Base-by-base conservation (phyloP, 2,888 invertebrate species). In the Strigamia transsilvanica region DNA sequence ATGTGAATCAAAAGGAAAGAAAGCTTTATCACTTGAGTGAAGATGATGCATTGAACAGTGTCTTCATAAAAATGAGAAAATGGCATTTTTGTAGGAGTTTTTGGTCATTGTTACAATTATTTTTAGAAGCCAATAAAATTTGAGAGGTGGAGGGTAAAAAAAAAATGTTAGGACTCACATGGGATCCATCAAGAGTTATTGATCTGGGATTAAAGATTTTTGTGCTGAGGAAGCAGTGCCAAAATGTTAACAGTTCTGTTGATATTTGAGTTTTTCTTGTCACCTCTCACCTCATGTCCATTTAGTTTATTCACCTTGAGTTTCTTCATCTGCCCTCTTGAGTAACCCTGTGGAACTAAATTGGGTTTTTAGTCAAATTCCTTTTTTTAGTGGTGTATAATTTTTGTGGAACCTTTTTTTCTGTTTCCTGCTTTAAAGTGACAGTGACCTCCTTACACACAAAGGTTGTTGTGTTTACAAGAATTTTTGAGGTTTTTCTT, bases 201-300 rank as follows among this genome's bases (percentile, higher is more conserved):
- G 61, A 66, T 66, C 61, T 66, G 61, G 61, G 61, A 66, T 66
- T 66, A 66, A 66, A 66, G 61, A 66, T 66, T 66, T 66, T 66
- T 66, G 61, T 66, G 61, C 61, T 66, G 61, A 66, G 61, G 61
- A 66, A 66, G 61, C 61, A 66, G 61, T 66, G 61, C 61, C 61
- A 66, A 66, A 66, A 66, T 66, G 61, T 66, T 66, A 66, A 66
- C 61, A 66, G 61, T 66, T 23, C 23, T 66, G 61, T 66, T 66
- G 61, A 66, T 66, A 66, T 66, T 66, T 66, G 21, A 66, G 23
- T 23, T 66, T 66, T 66, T 66, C 23, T 66, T 66, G 10, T 66
- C 23, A 66, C 61, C 61, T 66, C 23, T 66, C 61, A 66, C 61
- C 61, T 12, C 23, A 66, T 23, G 23, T 66, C 61, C 61, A 66